Percentiles rank a stretch among this genome's conserved stretches.
Conservation (phyloP, 2,888 invertebrate species). For the Trichopoda pennipes region DNA sequence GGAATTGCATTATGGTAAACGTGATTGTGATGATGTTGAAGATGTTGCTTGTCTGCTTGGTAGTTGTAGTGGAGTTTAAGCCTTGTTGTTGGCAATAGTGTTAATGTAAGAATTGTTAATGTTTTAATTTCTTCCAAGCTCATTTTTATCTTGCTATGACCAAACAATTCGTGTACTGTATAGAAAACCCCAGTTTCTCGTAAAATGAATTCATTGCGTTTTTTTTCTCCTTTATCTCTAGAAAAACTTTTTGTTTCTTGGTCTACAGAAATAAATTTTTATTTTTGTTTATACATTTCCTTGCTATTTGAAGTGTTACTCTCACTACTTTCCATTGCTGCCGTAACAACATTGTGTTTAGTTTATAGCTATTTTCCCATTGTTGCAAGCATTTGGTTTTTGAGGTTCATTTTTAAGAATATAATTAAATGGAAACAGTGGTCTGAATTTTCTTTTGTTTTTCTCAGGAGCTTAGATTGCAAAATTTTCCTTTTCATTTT, state of each 20-base stretch:
- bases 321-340: background rate
- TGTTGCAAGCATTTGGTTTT: constrained; percentile 50
- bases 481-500: constrained; percentile 27
- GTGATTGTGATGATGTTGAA: constrained; percentile 17
- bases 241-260: constrained; percentile 10
- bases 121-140: constrained; percentile 2
- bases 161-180: constrained; percentile 49
- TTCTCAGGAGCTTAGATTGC: constrained; percentile 56
- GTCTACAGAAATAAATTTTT: constrained; percentile 17
- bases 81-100: background rate
- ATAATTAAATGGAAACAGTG: constrained; percentile 66
- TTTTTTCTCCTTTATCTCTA: constrained; percentile 4
- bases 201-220: constrained; percentile 35
- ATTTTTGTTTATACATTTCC: background rate
- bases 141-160: constrained; percentile 24
- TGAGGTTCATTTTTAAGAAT: constrained; percentile 65
- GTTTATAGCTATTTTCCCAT: constrained; percentile 12
- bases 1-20: constrained; percentile 18
- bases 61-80: background rate
- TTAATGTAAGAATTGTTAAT: constrained; percentile 33
- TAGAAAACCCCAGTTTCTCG: constrained; percentile 24
- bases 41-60: background rate
- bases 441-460: constrained; percentile 52
- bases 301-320: background rate
- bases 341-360: constrained; percentile 40